Evolutionary conservation across 2,113 vertebrate genomes (phyloP).

Genomic region (Ondatra zibethicus): DNA sequence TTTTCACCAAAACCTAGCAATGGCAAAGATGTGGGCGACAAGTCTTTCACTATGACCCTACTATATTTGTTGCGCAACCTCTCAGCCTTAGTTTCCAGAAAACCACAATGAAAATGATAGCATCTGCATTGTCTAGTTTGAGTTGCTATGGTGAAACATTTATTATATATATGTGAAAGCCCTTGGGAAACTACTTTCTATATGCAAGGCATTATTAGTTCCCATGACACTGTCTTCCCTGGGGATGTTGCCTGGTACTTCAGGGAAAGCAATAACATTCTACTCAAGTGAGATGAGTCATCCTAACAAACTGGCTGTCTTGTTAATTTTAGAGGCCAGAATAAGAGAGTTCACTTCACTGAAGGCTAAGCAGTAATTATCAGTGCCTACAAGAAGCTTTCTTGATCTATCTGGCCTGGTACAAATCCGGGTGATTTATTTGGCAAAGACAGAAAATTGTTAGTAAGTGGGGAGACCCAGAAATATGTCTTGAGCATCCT

Average conservation of each 20-base stretch:
- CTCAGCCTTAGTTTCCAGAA: not conserved
- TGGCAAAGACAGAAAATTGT: conserved; percentile 43
- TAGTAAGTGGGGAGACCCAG: not conserved
- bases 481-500: not conserved
- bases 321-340: conserved; percentile 54
- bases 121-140: not conserved
- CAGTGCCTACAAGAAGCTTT: not conserved
- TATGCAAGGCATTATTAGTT: conserved; percentile 26
- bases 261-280: conserved; percentile 21
- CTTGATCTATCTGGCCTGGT: not conserved
- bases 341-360: conserved; percentile 3
- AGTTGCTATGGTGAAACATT: not conserved
- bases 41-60: not conserved
- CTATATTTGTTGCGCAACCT: not conserved
- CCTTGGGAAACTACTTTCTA: conserved; percentile 32
- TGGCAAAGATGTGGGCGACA: not conserved
- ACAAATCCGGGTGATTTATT: not conserved
- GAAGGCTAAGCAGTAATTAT: conserved; percentile 41
- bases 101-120: conserved; percentile 27
- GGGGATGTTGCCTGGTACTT: not conserved
- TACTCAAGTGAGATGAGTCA: not conserved
- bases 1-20: not conserved
- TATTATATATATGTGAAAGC: not conserved
- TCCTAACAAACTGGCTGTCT: conserved; percentile 26
- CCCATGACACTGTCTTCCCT: conserved; percentile 9